phyloP scores from a whole-genome alignment of 2,797 vertebrate species.

The Falco concolor region DNA sequence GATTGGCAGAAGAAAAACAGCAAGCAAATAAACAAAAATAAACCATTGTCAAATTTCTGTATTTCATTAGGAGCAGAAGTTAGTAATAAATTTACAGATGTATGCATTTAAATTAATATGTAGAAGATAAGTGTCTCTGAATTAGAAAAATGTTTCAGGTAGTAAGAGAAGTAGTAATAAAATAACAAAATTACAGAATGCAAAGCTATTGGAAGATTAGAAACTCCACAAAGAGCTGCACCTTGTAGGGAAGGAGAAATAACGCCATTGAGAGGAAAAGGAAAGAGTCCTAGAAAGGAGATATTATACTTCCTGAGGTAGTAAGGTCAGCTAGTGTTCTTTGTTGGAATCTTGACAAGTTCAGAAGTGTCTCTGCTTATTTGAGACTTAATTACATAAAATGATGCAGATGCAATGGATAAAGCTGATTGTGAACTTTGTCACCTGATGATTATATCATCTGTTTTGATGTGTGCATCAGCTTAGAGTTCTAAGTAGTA shows the following conservation, averaged over 20 bases:
- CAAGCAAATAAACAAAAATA: background rate
- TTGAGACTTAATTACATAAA: slow-evolving; percentile 17
- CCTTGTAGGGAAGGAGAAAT: background rate
- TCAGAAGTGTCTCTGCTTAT: background rate
- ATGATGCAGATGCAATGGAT: background rate
- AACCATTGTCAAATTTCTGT: background rate
- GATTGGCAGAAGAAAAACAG: background rate
- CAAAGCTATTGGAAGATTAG: background rate
- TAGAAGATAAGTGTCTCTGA: background rate
- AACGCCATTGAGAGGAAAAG: background rate
- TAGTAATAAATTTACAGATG: background rate
- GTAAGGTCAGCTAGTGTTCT: background rate
- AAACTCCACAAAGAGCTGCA: background rate
- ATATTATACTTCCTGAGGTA: background rate
- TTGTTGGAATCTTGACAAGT: background rate
- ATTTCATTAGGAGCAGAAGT: background rate
- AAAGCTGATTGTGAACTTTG: background rate
- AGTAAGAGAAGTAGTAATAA: background rate
- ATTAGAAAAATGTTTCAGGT: background rate
- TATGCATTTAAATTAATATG: background rate
- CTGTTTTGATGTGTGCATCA: slow-evolving; percentile 3
- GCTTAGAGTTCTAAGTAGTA: background rate
- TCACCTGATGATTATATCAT: background rate
- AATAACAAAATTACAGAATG: background rate
- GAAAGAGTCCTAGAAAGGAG: background rate